A percentile compares a stretch with the other conserved stretches of the same genome.
Evolutionary conservation across 2,797 vertebrate species (phyloP).

Genomic region (Ibycter americanus): DNA sequence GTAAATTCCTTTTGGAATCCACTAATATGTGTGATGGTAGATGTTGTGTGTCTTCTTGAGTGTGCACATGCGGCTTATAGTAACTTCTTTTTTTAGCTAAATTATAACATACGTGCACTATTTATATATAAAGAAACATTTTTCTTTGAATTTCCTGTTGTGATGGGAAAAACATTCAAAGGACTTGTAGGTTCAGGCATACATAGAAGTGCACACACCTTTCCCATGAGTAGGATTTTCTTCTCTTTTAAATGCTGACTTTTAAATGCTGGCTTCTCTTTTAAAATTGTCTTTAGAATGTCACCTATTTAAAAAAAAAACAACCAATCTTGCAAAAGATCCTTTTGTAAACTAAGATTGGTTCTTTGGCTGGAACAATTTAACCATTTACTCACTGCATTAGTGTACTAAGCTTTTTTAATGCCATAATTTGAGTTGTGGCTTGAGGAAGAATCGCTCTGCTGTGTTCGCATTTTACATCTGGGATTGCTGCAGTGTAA

Average conservation of each 20-base stretch:
- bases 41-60: not conserved
- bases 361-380: not conserved
- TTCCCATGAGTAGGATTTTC: not conserved
- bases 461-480: not conserved
- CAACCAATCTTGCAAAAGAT: not conserved
- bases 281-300: not conserved
- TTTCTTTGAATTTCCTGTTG: not conserved
- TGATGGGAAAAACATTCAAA: not conserved
- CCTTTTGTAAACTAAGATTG: not conserved
- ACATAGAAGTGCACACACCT: not conserved
- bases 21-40: not conserved
- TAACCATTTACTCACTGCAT: not conserved
- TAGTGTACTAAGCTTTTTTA: not conserved
- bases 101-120: not conserved
- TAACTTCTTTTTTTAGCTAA: conserved; percentile 17
- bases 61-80: not conserved
- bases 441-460: not conserved
- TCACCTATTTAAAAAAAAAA: not conserved
- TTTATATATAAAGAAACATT: conserved; percentile 1
- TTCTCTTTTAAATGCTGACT: not conserved
- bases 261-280: not conserved
- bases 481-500: not conserved
- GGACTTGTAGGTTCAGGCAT: not conserved
- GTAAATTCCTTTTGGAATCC: not conserved
- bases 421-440: not conserved